Evolutionary conservation across 2,113 vertebrate species (phyloP), one percentile per base, ranked within the genome.

Genomic region (Mirounga angustirostris): DNA sequence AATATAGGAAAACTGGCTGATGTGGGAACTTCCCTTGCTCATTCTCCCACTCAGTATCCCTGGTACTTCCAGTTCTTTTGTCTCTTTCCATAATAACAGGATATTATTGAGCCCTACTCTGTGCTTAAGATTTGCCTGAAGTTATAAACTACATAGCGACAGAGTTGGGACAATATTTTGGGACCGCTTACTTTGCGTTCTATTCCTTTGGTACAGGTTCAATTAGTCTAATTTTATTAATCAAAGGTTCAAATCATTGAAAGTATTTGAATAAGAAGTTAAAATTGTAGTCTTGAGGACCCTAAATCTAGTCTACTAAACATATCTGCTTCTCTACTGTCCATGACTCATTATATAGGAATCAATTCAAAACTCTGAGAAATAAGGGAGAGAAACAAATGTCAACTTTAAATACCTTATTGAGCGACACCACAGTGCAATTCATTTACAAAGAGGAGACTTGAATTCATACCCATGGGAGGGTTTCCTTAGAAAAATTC

Each of bases 161-260:
- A 81, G 63, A 81, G 33, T 46, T 69, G 46, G 21, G 19, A 19
- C 5, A 50, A 19, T 92, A 73, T 56, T 59, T 87, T 69, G 43
- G 36, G 59, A 71, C 4, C 69, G 58, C 16, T 89, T 91, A 50
- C 56, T 83, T 83, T 19, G 24, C 96, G 26, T 89, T 97, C 40
- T 90, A 36, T 91, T 84, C 7, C 24, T 95, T 79, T 84, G 65
- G 65, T 52, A 90, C 28, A 93, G 90, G 7, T 12, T 30, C 8
- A 80, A 36, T 67, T 78, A 58, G 89, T 78, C 4, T 61, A 78
- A 96, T 79, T 94, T 95, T 96, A 92, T 58, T 65, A 90, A 95
- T 65, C 59, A 90, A 76, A 81, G n/a, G 7, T 80, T 80, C 9
- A 95, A 83, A 79, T 78, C 28, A 28, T 40, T 74, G 13, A 73